Percentiles rank a stretch among this genome's conserved stretches.
These are phyloP conservation scores for Cepaea nemoralis DNA, from an alignment of 1,140 invertebrate genomes.

Conservation along the genomic window DNA sequence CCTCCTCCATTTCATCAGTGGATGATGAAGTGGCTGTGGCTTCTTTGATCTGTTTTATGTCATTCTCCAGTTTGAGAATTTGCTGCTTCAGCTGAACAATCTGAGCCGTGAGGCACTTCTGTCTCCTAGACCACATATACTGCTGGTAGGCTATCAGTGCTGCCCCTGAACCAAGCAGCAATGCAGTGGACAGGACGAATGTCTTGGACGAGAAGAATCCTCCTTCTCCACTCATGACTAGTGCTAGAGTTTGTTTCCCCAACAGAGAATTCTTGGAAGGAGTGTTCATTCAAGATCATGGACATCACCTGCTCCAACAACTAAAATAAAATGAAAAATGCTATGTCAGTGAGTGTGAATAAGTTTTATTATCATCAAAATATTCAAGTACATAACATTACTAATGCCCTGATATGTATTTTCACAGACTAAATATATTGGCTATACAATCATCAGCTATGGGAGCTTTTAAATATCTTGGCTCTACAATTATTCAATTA, in stretches of 20 bases:
- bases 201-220: not conserved
- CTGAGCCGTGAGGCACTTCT: not conserved
- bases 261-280: not conserved
- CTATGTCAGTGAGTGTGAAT: too few species aligned
- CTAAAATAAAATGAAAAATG: too few species aligned
- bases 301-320: too few species aligned
- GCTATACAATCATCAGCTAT: too few species aligned
- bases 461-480: too few species aligned
- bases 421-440: too few species aligned
- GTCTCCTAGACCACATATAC: not conserved
- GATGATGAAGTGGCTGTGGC: not conserved
- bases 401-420: too few species aligned
- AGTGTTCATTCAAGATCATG: too few species aligned
- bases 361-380: too few species aligned
- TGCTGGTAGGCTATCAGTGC: conserved; percentile 4
- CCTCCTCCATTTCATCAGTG: conserved; percentile 23
- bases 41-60: not conserved
- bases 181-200: not conserved
- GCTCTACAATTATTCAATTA: too few species aligned
- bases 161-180: conserved; percentile 4
- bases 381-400: too few species aligned
- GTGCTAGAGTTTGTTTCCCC: not conserved
- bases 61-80: not conserved
- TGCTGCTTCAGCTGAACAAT: not conserved
- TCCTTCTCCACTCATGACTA: not conserved